These are phyloP conservation scores for Metacarcinus magister DNA, from an alignment of 2,888 invertebrate genomes.

Conservation along the genomic window DNA sequence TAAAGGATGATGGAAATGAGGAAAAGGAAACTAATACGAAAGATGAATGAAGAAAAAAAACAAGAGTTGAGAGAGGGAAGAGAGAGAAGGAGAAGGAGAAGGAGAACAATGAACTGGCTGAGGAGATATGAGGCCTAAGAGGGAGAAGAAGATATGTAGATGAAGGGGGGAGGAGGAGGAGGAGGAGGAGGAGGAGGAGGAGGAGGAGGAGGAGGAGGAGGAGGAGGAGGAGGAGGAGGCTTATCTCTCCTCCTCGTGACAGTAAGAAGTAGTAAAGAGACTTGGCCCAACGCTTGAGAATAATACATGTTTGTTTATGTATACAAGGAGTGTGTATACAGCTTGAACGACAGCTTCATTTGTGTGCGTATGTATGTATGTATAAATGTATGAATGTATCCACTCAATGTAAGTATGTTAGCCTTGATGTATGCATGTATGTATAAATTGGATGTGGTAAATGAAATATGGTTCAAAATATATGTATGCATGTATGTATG, in stretches of 20 bases:
- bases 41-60: background rate
- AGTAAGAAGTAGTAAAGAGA: conserved; percentile 43
- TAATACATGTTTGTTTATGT: conserved; percentile 23
- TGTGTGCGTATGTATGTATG: background rate
- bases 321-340: background rate
- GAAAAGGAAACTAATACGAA: background rate
- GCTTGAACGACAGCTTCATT: too few species aligned
- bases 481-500: background rate
- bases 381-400: background rate
- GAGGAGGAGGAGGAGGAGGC: conserved; percentile 29
- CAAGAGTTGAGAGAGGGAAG: background rate
- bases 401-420: background rate
- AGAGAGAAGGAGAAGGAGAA: background rate
- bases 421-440: background rate
- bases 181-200: background rate
- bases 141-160: background rate
- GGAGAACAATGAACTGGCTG: background rate
- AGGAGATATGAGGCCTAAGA: background rate
- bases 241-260: conserved; percentile 21
- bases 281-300: background rate
- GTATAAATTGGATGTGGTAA: background rate
- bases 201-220: background rate
- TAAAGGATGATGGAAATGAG: background rate
- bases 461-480: background rate
- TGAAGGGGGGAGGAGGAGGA: background rate